A percentile compares a stretch with the other conserved stretches of the same genome.
These are phyloP conservation scores for Helicolenus hilgendorfi DNA, from an alignment of 2,797 vertebrate species.

Conservation along the genomic window DNA sequence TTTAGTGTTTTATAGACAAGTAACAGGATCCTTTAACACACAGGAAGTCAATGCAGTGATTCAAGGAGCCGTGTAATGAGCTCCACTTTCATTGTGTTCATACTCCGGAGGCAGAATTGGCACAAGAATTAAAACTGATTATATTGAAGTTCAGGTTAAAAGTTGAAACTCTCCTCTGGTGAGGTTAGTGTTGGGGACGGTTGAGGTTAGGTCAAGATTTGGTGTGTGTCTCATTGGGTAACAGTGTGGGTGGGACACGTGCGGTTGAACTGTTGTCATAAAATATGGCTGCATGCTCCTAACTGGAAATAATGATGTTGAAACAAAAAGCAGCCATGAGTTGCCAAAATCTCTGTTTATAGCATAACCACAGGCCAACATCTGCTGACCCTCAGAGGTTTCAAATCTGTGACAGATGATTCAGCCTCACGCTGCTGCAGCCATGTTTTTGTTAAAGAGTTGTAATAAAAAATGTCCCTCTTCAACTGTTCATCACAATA, in stretches of 20 bases:
- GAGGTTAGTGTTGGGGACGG: no score
- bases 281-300: background rate
- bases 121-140: background rate
- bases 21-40: background rate
- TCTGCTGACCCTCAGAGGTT: conserved; percentile 1
- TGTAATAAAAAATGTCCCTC: background rate
- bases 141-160: background rate
- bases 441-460: background rate
- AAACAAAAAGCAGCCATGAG: background rate
- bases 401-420: background rate
- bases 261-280: background rate
- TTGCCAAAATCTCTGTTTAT: background rate
- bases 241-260: background rate
- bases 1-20: background rate
- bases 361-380: background rate
- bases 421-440: background rate
- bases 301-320: background rate
- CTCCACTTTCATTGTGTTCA: background rate
- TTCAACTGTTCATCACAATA: background rate
- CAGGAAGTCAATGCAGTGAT: background rate
- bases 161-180: background rate
- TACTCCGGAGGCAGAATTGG: background rate
- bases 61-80: background rate
- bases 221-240: background rate
- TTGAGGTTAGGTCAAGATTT: background rate